Conservation (phyloP, 2,797 vertebrate species). For the Neopelma chrysocephalum region DNA sequence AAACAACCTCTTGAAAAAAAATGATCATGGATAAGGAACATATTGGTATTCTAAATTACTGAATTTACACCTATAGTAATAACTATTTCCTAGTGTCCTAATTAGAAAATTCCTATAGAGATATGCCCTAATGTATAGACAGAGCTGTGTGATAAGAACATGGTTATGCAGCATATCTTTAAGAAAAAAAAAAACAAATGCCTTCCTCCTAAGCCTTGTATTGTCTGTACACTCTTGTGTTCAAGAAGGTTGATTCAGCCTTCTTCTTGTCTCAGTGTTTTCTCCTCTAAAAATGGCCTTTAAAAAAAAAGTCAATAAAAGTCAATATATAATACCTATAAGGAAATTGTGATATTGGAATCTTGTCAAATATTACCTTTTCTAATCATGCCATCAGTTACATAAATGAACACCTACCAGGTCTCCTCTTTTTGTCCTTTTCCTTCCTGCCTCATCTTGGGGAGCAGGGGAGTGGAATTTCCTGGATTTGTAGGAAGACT, state of each 20-base stretch:
- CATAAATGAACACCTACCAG: neutral
- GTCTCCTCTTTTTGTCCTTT: neutral
- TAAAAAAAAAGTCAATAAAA: neutral
- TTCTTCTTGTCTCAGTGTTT: neutral
- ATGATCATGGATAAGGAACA: neutral
- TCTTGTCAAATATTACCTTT: neutral
- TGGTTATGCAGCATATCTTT: slow-evolving; percentile 48
- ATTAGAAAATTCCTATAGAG: slow-evolving; percentile 7
- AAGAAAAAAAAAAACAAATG: neutral
- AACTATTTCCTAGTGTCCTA: neutral
- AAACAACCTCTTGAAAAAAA: slow-evolving; percentile 56
- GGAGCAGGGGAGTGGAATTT: too few species aligned
- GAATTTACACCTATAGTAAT: slow-evolving; percentile 44
- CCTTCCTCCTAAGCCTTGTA: slow-evolving; percentile 57
- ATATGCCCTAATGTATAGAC: slow-evolving; percentile 1
- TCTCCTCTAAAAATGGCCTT: slow-evolving; percentile 64
- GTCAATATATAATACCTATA: neutral
- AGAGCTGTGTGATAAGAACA: slow-evolving; percentile 37
- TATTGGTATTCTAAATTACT: slow-evolving; percentile 36
- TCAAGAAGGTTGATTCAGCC: slow-evolving; percentile 15
- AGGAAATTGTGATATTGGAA: neutral
- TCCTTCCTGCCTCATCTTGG: neutral
- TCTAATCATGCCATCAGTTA: neutral
- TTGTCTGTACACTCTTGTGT: slow-evolving; percentile 36
- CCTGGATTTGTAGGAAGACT: neutral